Evolutionary conservation across 2,797 vertebrate genomes (phyloP).

Genomic region (Danio jaintianensis): DNA sequence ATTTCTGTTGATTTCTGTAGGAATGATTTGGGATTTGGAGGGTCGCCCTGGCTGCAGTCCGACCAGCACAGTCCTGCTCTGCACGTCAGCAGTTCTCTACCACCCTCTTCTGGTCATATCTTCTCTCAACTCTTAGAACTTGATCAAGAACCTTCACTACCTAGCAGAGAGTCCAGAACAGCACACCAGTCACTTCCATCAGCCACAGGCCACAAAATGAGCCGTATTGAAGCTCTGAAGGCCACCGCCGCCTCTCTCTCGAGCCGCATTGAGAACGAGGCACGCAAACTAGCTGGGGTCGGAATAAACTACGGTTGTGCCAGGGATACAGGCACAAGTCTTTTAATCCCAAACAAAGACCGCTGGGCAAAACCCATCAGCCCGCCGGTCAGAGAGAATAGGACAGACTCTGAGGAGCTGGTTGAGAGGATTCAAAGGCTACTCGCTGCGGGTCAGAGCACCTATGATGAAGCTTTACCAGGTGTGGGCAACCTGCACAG

Average conservation of each 20-base stretch:
- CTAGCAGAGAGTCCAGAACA: slow-evolving; percentile 14
- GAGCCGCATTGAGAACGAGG: slow-evolving; percentile 91
- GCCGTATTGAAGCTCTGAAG: slow-evolving; percentile 92
- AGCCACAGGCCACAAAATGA: slow-evolving; percentile 74
- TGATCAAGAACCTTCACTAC: slow-evolving; percentile 73
- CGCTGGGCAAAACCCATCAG: slow-evolving; percentile 77
- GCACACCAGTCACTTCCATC: neutral
- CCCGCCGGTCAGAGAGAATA: slow-evolving; percentile 79
- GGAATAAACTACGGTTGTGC: slow-evolving; percentile 79
- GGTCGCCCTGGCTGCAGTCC: slow-evolving; percentile 78
- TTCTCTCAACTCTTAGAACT: slow-evolving; percentile 83
- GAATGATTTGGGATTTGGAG: slow-evolving; percentile 77
- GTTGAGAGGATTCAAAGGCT: slow-evolving; percentile 82
- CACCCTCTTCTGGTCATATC: slow-evolving; percentile 74
- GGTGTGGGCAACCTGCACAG: slow-evolving; percentile 83
- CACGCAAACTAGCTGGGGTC: slow-evolving; percentile 86
- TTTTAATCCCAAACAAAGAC: slow-evolving; percentile 66
- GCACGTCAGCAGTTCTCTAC: slow-evolving; percentile 54
- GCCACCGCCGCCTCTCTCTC: slow-evolving; percentile 94
- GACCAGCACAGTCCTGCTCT: slow-evolving; percentile 74
- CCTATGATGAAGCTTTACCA: slow-evolving; percentile 83
- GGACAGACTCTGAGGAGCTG: slow-evolving; percentile 67
- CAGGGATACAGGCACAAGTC: slow-evolving; percentile 75
- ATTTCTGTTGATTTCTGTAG: slow-evolving; percentile 68
- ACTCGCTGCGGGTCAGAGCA: slow-evolving; percentile 79